Percentiles rank a stretch among this genome's conserved stretches.
These are phyloP conservation scores for Iguana delicatissima DNA, from an alignment of 2,797 vertebrate genomes.

Conservation along the genomic window DNA sequence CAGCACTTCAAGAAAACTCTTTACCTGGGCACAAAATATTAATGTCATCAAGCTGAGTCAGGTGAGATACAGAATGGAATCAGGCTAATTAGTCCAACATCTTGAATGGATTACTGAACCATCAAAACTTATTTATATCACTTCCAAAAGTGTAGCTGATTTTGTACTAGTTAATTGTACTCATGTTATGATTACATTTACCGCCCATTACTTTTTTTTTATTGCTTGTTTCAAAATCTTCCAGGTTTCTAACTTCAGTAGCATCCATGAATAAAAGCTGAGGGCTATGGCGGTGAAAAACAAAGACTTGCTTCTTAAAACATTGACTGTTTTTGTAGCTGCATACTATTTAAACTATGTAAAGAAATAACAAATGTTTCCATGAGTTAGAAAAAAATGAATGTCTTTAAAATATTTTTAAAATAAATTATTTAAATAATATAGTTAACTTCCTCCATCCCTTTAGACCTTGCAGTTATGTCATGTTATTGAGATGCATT, in stretches of 20 bases:
- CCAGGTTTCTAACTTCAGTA: neutral
- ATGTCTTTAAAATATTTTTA: neutral
- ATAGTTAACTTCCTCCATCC: neutral
- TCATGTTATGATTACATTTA: neutral
- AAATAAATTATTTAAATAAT: neutral
- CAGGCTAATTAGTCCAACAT: neutral
- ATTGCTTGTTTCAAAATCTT: neutral
- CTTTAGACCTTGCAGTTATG: conserved; percentile 17
- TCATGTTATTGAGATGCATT: conserved; percentile 30
- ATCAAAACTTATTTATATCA: neutral
- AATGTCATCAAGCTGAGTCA: neutral
- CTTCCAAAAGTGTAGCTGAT: neutral
- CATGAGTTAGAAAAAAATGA: neutral
- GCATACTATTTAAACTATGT: neutral
- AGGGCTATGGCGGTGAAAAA: neutral
- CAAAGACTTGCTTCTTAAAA: neutral
- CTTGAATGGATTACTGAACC: neutral
- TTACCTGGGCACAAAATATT: conserved; percentile 82
- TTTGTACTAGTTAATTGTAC: neutral
- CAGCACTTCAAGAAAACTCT: conserved; percentile 86
- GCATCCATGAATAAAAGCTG: neutral
- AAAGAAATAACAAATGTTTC: neutral
- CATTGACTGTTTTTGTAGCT: neutral
- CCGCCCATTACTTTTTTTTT: neutral
- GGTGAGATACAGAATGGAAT: neutral